Percentiles rank a stretch among this genome's conserved stretches.
Conservation (phyloP, 2,888 invertebrate genomes). For the Nomada ferruginata region DNA sequence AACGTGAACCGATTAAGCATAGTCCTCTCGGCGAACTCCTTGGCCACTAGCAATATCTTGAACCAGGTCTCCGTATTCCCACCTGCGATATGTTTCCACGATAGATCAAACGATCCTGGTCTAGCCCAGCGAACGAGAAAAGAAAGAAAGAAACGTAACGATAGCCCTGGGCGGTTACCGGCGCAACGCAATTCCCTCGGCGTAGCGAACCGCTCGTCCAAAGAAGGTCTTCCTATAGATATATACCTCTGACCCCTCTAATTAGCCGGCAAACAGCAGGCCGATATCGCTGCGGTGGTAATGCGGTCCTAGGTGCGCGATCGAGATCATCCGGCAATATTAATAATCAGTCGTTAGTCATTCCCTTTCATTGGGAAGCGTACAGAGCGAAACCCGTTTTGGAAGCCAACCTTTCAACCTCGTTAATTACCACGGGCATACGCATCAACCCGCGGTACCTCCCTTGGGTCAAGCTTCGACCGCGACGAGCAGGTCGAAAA, state of each 20-base stretch:
- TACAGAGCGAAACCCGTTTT: constrained; percentile 63
- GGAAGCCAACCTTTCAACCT: constrained; percentile 62
- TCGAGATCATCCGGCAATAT: constrained; percentile 70
- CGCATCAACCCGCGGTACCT: constrained; percentile 40
- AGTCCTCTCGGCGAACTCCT: not conserved
- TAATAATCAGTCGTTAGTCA: constrained; percentile 73
- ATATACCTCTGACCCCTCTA: constrained; percentile 64
- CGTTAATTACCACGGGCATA: constrained; percentile 62
- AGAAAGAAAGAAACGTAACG: constrained; percentile 11
- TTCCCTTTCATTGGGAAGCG: constrained; percentile 69
- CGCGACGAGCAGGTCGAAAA: constrained; percentile 63
- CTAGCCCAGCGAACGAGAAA: too few species aligned
- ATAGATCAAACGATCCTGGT: too few species aligned
- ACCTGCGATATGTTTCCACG: too few species aligned
- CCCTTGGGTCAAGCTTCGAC: constrained; percentile 46
- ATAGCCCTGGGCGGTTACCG: constrained; percentile 46
- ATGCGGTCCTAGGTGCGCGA: constrained; percentile 65
- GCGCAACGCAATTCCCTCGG: constrained; percentile 47
- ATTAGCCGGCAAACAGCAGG: constrained; percentile 65
- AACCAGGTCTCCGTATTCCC: not conserved
- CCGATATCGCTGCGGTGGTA: constrained; percentile 63
- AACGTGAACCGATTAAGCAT: not conserved
- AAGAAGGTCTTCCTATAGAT: constrained; percentile 22
- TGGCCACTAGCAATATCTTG: not conserved
- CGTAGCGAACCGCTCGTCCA: constrained; percentile 18